A percentile compares a stretch with the other conserved stretches of the same genome.
phyloP scores from a whole-genome alignment of 2,888 invertebrate genomes.

The Cremastobaeus sp. region DNA sequence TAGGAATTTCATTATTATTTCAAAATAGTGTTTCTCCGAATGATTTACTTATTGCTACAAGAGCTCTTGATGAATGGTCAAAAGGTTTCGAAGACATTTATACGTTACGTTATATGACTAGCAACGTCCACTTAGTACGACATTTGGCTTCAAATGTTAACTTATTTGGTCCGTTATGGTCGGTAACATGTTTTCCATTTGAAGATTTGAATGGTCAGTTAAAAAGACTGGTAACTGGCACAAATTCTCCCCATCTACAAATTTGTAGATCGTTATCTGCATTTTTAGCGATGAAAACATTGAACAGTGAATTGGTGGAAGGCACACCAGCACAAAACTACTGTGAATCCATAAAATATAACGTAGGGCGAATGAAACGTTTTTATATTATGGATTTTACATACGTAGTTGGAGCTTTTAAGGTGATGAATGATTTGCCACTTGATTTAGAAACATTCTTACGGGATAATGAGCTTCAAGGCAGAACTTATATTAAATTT shows the following conservation, averaged over 20 bases:
- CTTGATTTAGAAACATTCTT: neutral
- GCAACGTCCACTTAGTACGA: constrained; percentile 60
- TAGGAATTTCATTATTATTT: constrained; percentile 55
- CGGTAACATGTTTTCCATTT: constrained; percentile 26
- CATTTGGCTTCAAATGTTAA: constrained; percentile 60
- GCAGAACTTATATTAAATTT: constrained; percentile 1
- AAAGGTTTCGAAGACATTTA: constrained; percentile 58
- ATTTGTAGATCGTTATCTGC: constrained; percentile 3
- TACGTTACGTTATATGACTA: constrained; percentile 54
- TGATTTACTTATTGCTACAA: constrained; percentile 32
- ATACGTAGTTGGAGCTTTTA: constrained; percentile 7
- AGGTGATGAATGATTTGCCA: neutral
- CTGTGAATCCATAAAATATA: constrained; percentile 1
- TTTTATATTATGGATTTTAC: neutral
- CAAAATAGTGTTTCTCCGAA: constrained; percentile 48
- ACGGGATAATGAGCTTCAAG: neutral
- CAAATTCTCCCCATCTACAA: constrained; percentile 8
- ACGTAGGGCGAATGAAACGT: constrained; percentile 10
- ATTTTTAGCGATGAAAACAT: constrained; percentile 7
- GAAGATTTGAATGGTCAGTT: constrained; percentile 35
- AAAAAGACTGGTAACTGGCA: constrained; percentile 18
- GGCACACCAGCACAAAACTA: neutral
- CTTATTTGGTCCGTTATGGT: constrained; percentile 32
- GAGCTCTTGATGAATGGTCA: constrained; percentile 45
- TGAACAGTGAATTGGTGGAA: neutral